Evolutionary conservation across 2,797 vertebrate genomes (phyloP).

Genomic region (Girardinus metallicus): DNA sequence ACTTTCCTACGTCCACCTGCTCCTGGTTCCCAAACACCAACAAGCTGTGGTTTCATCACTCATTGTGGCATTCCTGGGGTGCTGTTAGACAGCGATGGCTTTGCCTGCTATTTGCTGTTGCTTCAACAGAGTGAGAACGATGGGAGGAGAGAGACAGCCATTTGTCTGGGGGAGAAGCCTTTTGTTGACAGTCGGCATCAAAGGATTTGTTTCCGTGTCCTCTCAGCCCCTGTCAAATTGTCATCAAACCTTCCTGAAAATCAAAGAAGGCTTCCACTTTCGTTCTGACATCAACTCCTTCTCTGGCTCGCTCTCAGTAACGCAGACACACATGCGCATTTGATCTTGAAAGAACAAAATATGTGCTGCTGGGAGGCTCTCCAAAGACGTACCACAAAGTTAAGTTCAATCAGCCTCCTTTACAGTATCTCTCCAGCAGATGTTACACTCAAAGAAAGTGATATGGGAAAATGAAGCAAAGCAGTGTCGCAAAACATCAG

Average conservation of each 20-base stretch:
- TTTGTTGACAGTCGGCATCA: conserved; percentile 73
- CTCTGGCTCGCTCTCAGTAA: conserved; percentile 50
- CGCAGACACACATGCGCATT: conserved; percentile 48
- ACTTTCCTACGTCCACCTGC: background rate
- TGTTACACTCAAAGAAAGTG: conserved; percentile 34
- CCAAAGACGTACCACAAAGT: conserved; percentile 61
- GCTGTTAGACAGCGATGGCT: conserved; percentile 24
- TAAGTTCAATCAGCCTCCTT: conserved; percentile 55
- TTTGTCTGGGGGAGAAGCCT: conserved; percentile 63
- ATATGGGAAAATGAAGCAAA: conserved; percentile 31
- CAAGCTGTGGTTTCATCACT: conserved; percentile 49
- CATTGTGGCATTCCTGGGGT: conserved; percentile 30
- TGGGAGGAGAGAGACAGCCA: conserved; percentile 46
- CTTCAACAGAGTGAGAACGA: conserved; percentile 29
- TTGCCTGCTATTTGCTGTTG: conserved; percentile 31
- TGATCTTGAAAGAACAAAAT: conserved; percentile 59
- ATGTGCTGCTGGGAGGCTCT: conserved; percentile 51
- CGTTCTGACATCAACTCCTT: conserved; percentile 60
- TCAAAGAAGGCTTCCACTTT: conserved; percentile 66
- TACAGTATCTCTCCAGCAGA: conserved; percentile 38
- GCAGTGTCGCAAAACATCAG: conserved; percentile 19
- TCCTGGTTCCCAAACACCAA: conserved; percentile 54
- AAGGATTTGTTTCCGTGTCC: conserved; percentile 67
- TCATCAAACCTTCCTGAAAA: conserved; percentile 68
- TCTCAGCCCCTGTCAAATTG: conserved; percentile 71